phyloP scores from a whole-genome alignment of 1,140 invertebrate genomes.

The Scaptomyza hsui region DNA sequence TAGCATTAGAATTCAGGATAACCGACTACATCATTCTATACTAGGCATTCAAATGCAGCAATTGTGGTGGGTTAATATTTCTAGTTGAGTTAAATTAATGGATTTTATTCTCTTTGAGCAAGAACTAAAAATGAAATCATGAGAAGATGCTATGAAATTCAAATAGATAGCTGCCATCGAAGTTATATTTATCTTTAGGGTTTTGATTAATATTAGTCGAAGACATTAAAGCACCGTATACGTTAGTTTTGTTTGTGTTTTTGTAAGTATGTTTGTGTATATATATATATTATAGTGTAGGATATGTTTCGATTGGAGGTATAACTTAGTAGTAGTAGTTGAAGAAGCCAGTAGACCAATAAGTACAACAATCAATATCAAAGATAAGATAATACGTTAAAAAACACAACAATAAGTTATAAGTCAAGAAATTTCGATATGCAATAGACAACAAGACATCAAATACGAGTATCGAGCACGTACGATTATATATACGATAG shows the following conservation, averaged over 20 bases:
- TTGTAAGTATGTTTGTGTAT: constrained; percentile 20
- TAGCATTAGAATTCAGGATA: constrained; percentile 73
- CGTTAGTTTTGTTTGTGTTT: constrained; percentile 32
- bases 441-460: constrained; percentile 76
- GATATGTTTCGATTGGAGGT: constrained; percentile 32
- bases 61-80: constrained; percentile 77
- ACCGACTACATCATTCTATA: constrained; percentile 70
- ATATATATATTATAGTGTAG: constrained; percentile 12
- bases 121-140: constrained; percentile 11
- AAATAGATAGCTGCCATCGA: neutral
- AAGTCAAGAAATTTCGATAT: constrained; percentile 61
- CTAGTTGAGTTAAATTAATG: constrained; percentile 39
- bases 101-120: constrained; percentile 15
- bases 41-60: constrained; percentile 75
- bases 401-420: constrained; percentile 71
- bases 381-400: constrained; percentile 59
- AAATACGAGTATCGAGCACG: constrained; percentile 57
- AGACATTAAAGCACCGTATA: constrained; percentile 25
- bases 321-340: constrained; percentile 37
- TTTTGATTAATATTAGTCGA: constrained; percentile 3
- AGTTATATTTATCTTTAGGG: constrained; percentile 9
- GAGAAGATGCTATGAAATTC: constrained; percentile 1
- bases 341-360: constrained; percentile 68
- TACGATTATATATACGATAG: constrained; percentile 51
- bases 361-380: constrained; percentile 60